Evolutionary conservation across 2,888 invertebrate genomes (phyloP), one percentile per base, ranked within the genome.

Genomic region (Caenorhabditis zanzibari): DNA sequence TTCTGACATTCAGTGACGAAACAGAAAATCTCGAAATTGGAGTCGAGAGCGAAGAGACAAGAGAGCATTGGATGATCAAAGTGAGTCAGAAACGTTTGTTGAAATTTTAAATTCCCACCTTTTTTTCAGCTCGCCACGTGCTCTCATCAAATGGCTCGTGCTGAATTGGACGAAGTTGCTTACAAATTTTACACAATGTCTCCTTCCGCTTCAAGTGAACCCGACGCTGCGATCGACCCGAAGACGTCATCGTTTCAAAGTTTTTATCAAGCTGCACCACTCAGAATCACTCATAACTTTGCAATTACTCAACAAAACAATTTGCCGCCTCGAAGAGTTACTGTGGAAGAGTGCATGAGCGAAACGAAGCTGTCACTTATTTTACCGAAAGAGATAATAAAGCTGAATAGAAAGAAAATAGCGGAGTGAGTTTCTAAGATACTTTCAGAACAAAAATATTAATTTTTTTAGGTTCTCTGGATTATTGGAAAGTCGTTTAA

Each of bases 51-150:
- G 87, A 90, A 47, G 86, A 87, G 41, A 75, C 81, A 24, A 44
- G 88, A 22, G 90, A 91, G 49, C 59, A 85, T 32, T 92, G 91
- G 91, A 90, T 90, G 87, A 69, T 92, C 2, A 90, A 90, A 85
- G 90, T 92, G 14, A 26, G 47, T 64, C 35, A 44, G 19, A 24
- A 14, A 9, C 14, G 22, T 1, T 1, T 19, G 22, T 16, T 9
- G 10, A 38, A 38, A 6, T 10, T 56, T 32, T 47, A 3, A 38
- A 38, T 16, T 38, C 0, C 81, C 12, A 28, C 6, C 59, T 22
- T 0, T 52, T 38, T 82, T 88, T 54, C 68, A 91, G 91, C 54
- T 91, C 14, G 89, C 90, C 24, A 90, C 89, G 10, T 86, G 84
- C 75, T 89, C 85, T 49, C 90, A 88, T 82, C 87, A 88, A 63